Evolutionary conservation across 1,140 invertebrate genomes (phyloP), one percentile per base, ranked within the genome.

Genomic region (Carposina sasakii): DNA sequence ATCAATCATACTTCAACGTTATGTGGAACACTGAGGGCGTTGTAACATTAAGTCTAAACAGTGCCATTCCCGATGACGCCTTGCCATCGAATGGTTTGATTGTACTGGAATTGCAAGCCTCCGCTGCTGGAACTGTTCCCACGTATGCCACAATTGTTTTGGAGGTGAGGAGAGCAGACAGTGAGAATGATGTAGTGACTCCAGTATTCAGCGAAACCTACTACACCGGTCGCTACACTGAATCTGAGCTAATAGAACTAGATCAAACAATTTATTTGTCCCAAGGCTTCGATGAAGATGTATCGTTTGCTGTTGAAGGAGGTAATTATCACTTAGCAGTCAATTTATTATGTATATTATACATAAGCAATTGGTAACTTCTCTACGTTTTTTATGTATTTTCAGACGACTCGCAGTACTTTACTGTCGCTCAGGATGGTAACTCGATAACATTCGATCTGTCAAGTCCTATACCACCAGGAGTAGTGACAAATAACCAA

Each of bases 361-460:
- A n/a, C n/a, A n/a, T n/a, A n/a, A n/a, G n/a, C n/a, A n/a, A n/a
- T n/a, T n/a, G n/a, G n/a, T n/a, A n/a, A n/a, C n/a, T n/a, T n/a
- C n/a, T n/a, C n/a, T n/a, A n/a, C n/a, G n/a, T n/a, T n/a, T n/a
- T n/a, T n/a, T n/a, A n/a, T n/a, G 34, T 53, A 17, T 31, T 63
- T 67, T 43, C 54, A 62, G 68, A 63, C 21, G 36, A 55, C 36
- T 23, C 63, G 2, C 36, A 48, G 36, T 67, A 57, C 54, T 70
- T 70, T 33, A 33, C 42, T 13, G 22, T 63, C 12, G 15, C 12
- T 5, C 8, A 9, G 20, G n/a, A 30, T 1, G 45, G 33, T 0
- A 57, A 66, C 30, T 47, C 49, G 6, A 21, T 52, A 4, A 53
- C 17, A 1, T 28, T 66, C 12, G 47, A 13, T 36, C 10, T 58